Base-by-base conservation (phyloP, 2,113 vertebrate species). In the Heterotilapia buettikoferi region DNA sequence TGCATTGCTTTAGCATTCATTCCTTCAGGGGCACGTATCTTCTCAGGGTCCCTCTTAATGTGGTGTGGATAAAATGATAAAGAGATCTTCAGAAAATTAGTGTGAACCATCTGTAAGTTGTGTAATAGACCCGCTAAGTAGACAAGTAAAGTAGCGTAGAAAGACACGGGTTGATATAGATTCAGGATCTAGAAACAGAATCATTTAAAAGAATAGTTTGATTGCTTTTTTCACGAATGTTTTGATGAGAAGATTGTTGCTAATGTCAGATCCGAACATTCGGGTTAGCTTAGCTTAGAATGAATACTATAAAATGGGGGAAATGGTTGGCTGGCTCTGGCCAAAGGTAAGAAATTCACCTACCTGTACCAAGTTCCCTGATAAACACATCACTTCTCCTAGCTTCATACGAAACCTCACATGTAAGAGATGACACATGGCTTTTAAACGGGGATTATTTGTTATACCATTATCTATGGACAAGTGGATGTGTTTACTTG, bases 11-110 rank as follows among this genome's bases (percentile, higher is more conserved):
- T 50, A 78, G 26, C 73, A n/a, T 86, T 88, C 54, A 85, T 85
- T 91, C 82, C 82, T 71, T 29, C 19, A 66, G 91, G 82, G 79
- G 83, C 76, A 54, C 21, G 2, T 8, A 45, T 83, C 86, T 87
- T 82, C 92, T 94, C 94, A 93, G 93, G 93, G 90, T 92, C 84
- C 82, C 84, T 56, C 33, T 82, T 26, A 43, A 59, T 73, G 68
- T 80, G 40, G 80, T 54, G 29, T 43, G 19, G 87, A 47, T 33
- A 53, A 57, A 84, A 66, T 33, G n/a, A 80, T 24, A 11, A 19
- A 47, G 38, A 63, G 50, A 52, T 24, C 21, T 29, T 26, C 19
- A 21, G 50, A 38, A 31, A 36, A 85, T 87, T 40, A 71, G 56
- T 87, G 24, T 81, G 16, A 79, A 85, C 56, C 80, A 45, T n/a